A percentile compares a stretch with the other conserved stretches of the same genome.
phyloP scores from a whole-genome alignment of 2,797 vertebrate genomes.

The Hirundo rustica region DNA sequence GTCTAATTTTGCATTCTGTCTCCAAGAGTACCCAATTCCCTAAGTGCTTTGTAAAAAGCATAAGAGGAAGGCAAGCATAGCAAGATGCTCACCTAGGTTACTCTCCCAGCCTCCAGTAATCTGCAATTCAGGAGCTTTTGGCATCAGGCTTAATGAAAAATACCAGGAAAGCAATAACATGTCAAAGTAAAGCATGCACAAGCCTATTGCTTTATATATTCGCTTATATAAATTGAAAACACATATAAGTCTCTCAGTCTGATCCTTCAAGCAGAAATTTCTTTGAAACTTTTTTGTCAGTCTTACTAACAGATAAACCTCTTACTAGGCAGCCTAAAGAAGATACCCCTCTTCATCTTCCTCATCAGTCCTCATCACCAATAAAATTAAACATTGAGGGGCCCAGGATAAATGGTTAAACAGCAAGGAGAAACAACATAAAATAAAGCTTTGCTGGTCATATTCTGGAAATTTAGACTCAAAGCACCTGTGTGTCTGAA shows the following conservation, averaged over 20 bases:
- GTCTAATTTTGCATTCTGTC: conserved; percentile 40
- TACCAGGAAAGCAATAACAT: conserved; percentile 33
- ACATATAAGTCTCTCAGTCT: not conserved
- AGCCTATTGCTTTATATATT: not conserved
- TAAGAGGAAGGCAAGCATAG: conserved; percentile 1
- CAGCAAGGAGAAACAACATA: not conserved
- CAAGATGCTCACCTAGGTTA: not conserved
- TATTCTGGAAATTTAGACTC: not conserved
- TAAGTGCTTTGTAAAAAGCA: conserved; percentile 33
- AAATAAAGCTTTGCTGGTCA: not conserved
- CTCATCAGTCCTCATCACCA: not conserved
- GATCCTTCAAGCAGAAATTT: not conserved
- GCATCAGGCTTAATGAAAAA: conserved; percentile 51
- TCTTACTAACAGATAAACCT: not conserved
- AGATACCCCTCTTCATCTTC: not conserved
- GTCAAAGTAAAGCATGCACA: not conserved
- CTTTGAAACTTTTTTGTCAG: not conserved
- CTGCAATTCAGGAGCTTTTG: conserved; percentile 29
- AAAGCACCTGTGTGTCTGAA: not conserved
- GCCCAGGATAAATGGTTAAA: not conserved
- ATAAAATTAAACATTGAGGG: not conserved
- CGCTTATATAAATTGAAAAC: not conserved
- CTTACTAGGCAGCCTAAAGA: not conserved
- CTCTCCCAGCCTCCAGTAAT: not conserved
- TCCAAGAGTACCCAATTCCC: conserved; percentile 19